phyloP scores from a whole-genome alignment of 2,888 invertebrate species.

The Venustoraphidia nigricollis region DNA sequence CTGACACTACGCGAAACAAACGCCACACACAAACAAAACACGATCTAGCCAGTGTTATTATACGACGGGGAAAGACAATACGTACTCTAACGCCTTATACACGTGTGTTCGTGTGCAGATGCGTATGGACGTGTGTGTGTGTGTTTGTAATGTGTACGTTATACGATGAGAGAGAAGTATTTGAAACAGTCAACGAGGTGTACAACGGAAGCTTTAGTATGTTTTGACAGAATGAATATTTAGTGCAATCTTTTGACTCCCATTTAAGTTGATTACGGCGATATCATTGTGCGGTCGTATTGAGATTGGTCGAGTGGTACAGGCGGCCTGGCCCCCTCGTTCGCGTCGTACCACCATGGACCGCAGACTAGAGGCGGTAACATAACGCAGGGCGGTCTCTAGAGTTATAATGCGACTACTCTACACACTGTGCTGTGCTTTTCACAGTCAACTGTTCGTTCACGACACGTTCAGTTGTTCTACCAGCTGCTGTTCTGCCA shows the following conservation, averaged over 20 bases:
- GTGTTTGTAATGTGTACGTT: conserved; percentile 2
- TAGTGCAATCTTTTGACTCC: conserved; percentile 25
- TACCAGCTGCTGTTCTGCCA: no score
- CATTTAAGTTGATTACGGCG: conserved; percentile 28
- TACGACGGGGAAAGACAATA: conserved; percentile 26
- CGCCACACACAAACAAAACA: conserved; percentile 13
- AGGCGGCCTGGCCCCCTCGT: conserved; percentile 8
- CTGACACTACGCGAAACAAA: no score
- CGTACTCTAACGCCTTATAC: conserved; percentile 18
- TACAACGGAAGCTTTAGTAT: conserved; percentile 9
- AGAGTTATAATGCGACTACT: no score
- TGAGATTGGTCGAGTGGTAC: conserved; percentile 33
- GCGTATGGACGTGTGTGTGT: conserved; percentile 30
- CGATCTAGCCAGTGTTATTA: not conserved
- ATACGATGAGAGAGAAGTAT: conserved; percentile 1
- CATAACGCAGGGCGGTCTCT: no score
- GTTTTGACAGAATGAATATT: conserved; percentile 32
- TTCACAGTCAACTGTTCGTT: no score
- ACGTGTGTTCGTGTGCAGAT: conserved; percentile 17
- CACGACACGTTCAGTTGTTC: no score
- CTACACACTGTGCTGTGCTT: no score
- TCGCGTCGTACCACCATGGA: no score
- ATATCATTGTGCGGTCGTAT: conserved; percentile 27
- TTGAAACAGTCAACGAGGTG: not conserved
- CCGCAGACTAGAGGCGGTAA: no score